phyloP scores from a whole-genome alignment of 2,113 vertebrate species.

The Diadophis punctatus region DNA sequence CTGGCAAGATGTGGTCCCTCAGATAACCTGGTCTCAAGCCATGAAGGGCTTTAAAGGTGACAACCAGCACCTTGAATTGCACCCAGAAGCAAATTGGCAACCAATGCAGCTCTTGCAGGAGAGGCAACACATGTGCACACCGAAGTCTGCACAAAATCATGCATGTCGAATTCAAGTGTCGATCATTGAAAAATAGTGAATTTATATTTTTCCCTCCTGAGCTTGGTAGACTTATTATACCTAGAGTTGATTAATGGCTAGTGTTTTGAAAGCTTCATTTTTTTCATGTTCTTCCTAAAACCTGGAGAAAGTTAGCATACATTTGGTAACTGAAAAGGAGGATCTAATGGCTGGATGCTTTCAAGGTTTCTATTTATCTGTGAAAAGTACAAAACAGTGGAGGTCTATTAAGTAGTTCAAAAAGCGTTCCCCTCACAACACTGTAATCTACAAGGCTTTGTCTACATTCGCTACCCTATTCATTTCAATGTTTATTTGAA shows the following conservation, averaged over 20 bases:
- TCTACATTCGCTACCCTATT: not conserved
- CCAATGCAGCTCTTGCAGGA: not conserved
- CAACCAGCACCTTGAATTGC: not conserved
- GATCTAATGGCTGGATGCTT: not conserved
- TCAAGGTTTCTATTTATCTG: not conserved
- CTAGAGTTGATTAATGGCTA: not conserved
- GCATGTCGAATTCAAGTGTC: not conserved
- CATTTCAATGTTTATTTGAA: not conserved
- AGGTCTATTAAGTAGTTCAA: not conserved
- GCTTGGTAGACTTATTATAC: not conserved
- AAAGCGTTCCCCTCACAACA: not conserved
- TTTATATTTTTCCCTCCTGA: not conserved
- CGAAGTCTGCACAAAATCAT: not conserved
- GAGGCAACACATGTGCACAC: not conserved
- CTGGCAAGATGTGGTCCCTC: not conserved
- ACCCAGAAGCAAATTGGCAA: not conserved
- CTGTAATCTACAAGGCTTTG: not conserved
- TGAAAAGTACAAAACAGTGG: not conserved
- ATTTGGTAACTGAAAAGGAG: conserved; percentile 3
- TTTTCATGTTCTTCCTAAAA: not conserved
- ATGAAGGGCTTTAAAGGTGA: not conserved
- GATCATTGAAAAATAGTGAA: rapidly evolving
- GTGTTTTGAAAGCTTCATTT: not conserved
- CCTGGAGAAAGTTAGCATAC: not conserved
- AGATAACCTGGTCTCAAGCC: not conserved